phyloP scores from a whole-genome alignment of 2,113 vertebrate genomes.

The Tiliqua scincoides region DNA sequence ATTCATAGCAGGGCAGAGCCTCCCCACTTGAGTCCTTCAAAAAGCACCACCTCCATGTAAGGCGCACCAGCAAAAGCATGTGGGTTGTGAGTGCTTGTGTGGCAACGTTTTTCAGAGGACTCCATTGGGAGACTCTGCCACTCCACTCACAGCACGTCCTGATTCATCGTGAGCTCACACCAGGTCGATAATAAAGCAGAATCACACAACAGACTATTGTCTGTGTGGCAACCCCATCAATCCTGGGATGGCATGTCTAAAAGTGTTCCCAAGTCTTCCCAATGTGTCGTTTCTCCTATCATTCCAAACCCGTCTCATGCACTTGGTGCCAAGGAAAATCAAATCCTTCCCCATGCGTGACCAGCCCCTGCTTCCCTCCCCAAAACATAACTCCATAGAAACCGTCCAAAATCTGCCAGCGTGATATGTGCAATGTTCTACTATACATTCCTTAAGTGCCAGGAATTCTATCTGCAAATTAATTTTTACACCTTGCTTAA shows the following conservation, averaged over 20 bases:
- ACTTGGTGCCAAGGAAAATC: neutral
- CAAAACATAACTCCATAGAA: neutral
- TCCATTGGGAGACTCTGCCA: no score
- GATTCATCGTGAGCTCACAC: neutral
- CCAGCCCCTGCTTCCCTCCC: neutral
- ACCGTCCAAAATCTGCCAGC: neutral
- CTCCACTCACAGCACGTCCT: no score
- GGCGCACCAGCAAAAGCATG: no score
- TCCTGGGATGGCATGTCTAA: neutral
- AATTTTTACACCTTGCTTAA: slow-evolving; percentile 7
- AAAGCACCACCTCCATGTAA: no score
- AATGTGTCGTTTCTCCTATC: neutral
- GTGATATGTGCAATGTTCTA: neutral
- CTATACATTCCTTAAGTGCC: neutral
- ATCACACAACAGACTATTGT: neutral
- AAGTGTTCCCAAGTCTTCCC: neutral
- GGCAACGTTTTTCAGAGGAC: no score
- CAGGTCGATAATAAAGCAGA: neutral
- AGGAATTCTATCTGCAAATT: slow-evolving; percentile 27
- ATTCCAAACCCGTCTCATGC: neutral
- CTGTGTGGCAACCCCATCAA: neutral
- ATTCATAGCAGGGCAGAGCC: no score
- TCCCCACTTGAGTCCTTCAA: no score
- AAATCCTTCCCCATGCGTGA: neutral
- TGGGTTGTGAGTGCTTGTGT: no score